Conservation (phyloP, 2,113 vertebrate genomes). For the Falco punctatus region DNA sequence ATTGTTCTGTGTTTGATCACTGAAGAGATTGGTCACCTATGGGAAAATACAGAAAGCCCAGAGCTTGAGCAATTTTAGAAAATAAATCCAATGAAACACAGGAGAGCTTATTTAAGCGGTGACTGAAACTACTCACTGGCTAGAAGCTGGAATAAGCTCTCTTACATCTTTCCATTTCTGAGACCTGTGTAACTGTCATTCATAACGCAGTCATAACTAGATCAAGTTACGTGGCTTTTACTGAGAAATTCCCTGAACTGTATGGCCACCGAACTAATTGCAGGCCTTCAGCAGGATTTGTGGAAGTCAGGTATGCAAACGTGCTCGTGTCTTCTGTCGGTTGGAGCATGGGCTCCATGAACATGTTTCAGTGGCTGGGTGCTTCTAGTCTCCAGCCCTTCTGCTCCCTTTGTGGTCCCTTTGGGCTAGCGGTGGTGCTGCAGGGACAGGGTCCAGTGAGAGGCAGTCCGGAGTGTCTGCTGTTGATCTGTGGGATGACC, state of each 20-base stretch:
- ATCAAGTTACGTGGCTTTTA: not conserved
- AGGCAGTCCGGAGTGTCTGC: not conserved
- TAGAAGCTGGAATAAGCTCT: not conserved
- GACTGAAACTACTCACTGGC: not conserved
- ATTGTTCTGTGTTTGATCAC: not conserved
- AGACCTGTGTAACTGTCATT: not conserved
- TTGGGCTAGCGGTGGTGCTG: not conserved
- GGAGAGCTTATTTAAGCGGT: not conserved
- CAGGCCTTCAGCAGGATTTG: not conserved
- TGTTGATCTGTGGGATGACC: not conserved
- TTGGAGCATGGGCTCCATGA: not conserved
- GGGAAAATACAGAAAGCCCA: not conserved
- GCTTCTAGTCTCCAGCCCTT: not conserved
- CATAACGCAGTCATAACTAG: not conserved
- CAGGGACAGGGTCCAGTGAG: not conserved
- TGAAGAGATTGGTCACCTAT: not conserved
- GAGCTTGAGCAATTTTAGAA: not conserved
- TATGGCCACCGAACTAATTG: not conserved
- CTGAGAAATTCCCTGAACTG: not conserved
- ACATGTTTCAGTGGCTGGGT: not conserved
- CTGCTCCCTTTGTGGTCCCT: not conserved
- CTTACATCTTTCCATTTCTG: not conserved
- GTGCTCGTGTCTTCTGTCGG: not conserved
- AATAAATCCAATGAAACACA: not conserved
- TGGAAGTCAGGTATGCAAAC: not conserved